These are phyloP conservation scores for Drosophila persimilis DNA, from an alignment of 1,140 invertebrate genomes.

Conservation along the genomic window DNA sequence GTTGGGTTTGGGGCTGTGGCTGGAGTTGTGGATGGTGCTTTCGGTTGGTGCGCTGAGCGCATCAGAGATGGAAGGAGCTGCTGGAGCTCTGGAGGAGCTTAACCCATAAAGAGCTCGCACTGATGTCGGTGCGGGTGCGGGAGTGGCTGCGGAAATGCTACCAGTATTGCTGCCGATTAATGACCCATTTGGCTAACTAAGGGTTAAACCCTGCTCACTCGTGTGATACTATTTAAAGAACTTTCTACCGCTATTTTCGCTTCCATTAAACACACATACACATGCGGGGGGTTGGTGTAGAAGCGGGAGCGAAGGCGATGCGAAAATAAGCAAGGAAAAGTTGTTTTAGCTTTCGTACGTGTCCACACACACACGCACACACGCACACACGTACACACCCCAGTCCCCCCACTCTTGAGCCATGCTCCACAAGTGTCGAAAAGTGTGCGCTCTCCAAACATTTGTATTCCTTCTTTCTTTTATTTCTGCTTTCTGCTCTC, in stretches of 20 bases:
- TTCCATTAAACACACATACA: slow-evolving; percentile 20
- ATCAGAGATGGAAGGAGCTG: not conserved
- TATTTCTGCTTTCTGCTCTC: slow-evolving; percentile 3
- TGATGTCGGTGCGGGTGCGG: not conserved
- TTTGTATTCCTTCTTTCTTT: slow-evolving; percentile 20
- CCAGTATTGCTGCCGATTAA: slow-evolving; percentile 32
- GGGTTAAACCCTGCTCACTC: slow-evolving; percentile 32
- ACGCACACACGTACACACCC: not conserved
- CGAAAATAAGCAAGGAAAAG: no score
- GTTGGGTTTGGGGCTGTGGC: no score
- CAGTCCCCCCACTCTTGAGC: slow-evolving; percentile 13
- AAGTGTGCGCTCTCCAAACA: slow-evolving; percentile 56
- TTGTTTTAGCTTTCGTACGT: not conserved
- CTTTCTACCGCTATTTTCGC: slow-evolving; percentile 29
- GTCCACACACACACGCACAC: not conserved
- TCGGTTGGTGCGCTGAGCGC: not conserved
- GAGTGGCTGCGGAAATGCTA: not conserved
- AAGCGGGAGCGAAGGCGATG: no score
- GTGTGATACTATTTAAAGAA: slow-evolving; percentile 55
- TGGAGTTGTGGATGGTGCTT: not conserved
- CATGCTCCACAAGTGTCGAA: slow-evolving; percentile 61
- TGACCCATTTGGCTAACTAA: slow-evolving; percentile 47
- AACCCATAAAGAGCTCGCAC: slow-evolving; percentile 25
- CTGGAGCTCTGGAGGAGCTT: slow-evolving; percentile 14
- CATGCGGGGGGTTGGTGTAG: no score